Base-by-base conservation (phyloP, 1,140 invertebrate species). In the Idris sp. region DNA sequence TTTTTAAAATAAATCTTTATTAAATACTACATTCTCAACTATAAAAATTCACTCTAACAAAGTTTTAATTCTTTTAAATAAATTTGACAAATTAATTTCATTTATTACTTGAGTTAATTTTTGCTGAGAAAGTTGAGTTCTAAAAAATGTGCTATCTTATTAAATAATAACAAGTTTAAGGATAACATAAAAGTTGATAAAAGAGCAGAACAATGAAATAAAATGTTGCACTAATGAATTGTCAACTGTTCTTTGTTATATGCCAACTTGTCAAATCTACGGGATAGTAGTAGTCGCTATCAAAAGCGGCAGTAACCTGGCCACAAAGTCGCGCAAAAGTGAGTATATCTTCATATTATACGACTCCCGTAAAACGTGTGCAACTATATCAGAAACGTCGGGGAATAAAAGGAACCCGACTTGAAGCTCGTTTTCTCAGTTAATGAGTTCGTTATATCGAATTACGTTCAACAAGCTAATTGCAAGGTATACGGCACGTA, bases 381-480 rank as follows among this genome's bases (percentile, higher is more conserved):
- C 36, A 26, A 59, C 38, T 67, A 36, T 30, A 49, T 62, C 18
- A 28, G 38, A 25, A 30, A 62, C 31, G 6, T 2, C 41, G 41
- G 36, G 58, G 31, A 54, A 46, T 38, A 43, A 64, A 36, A 35
- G 19, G 35, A 41, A 51, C 18, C 16, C n/a, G 19, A 41, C 25
- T 67, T 36, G 14, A 38, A 25, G n/a, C 40, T 62, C 43, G 38
- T 54, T 74, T 25, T 22, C 26, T 53, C 28, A 38, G 33, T 65
- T 77, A 67, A 74, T 67, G 69, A 65, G 59, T 65, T 53, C 58
- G 59, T 64, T 54, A 61, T 71, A 74, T 74, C 67, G 59, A 71
- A 74, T 77, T 71, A 67, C 59, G 22, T 43, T 68, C 48, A 77
- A 74, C 56, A 51, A 77, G 61, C 51, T 74, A 77, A 77, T 74